Base-by-base conservation (phyloP, 2,888 invertebrate species). In the Teleiodes luculella region DNA sequence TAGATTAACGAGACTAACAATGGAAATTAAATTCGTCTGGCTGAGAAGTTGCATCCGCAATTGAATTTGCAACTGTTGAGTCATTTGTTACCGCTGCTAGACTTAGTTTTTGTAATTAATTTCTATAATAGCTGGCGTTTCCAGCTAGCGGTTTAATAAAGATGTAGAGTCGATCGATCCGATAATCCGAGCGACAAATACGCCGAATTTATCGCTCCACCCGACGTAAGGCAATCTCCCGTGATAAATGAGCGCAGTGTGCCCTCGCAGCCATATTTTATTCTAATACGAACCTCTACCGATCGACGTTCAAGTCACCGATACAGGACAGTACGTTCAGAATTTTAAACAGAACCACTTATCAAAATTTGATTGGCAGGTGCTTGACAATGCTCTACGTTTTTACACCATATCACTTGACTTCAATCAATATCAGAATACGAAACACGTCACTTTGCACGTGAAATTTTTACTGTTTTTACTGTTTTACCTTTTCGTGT, bases 121-220 rank as follows among this genome's bases (percentile, higher is more conserved):
- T 43, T 43, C 11, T 43, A 18, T 43, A 43, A 43, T 24, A 43
- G 43, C 43, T 5, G 5, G 13, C 20, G 24, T 24, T 24, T 20
- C 43, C 13, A 37, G 49, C 28, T n/a, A n/a, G n/a, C n/a, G 47
- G 8, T 49, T 49, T 36, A 37, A 36, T 49, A 49, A 49, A 49
- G 37, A 36, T 37, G 37, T 28, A 49, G 49, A 41, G 35, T 16
- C 46, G 50, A 57, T 60, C 62, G 60, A 60, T 66, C 64, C 65
- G 66, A 66, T 70, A 64, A 70, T 65, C 59, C 62, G 52, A 58
- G 66, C 61, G 61, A 64, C 66, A 64, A 72, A 70, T 69, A 68
- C 64, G 57, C 60, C 62, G 66, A 62, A 64, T 70, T 69, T 71
- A 64, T 67, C 63, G 64, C 63, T 61, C 57, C 48, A 49, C 60